Conservation (phyloP, 2,113 vertebrate genomes). For the Nerophis ophidion region DNA sequence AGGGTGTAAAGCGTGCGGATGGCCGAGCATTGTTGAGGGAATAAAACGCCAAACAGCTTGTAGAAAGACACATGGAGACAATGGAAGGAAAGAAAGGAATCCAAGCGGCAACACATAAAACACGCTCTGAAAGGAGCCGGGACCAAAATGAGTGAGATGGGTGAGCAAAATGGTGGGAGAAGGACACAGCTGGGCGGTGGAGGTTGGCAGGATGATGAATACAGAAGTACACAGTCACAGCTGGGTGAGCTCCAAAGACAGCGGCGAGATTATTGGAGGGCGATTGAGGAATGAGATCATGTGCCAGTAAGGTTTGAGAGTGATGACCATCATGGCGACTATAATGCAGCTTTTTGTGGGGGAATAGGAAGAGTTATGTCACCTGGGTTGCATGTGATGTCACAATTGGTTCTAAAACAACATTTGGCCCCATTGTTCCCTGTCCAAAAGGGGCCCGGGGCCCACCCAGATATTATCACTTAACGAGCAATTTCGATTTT, state of each 20-base stretch:
- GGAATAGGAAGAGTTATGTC: background rate
- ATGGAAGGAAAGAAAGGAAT: conserved; percentile 16
- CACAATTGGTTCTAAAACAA: background rate
- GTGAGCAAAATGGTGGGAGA: background rate
- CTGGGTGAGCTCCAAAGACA: background rate
- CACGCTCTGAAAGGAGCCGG: conserved; percentile 14
- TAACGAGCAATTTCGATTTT: no score
- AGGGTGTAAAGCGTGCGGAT: conserved; percentile 3
- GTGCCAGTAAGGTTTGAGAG: background rate
- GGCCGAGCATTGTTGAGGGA: conserved; percentile 31
- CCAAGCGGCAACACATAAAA: conserved; percentile 2
- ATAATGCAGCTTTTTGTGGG: background rate
- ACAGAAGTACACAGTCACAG: background rate
- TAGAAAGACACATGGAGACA: conserved; percentile 24
- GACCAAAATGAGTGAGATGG: background rate
- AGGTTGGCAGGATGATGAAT: background rate
- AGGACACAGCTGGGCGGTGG: background rate
- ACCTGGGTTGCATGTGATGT: background rate
- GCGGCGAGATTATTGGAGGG: conserved; percentile 12
- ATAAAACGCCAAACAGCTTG: conserved; percentile 49
- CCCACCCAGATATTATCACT: no score
- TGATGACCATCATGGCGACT: conserved; percentile 13
- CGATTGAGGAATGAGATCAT: conserved; percentile 8
- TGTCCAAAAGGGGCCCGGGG: no score
- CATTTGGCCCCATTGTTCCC: no score